These are phyloP conservation scores for Dryobotodes eremita DNA, from an alignment of 2,888 invertebrate genomes.

Conservation along the genomic window DNA sequence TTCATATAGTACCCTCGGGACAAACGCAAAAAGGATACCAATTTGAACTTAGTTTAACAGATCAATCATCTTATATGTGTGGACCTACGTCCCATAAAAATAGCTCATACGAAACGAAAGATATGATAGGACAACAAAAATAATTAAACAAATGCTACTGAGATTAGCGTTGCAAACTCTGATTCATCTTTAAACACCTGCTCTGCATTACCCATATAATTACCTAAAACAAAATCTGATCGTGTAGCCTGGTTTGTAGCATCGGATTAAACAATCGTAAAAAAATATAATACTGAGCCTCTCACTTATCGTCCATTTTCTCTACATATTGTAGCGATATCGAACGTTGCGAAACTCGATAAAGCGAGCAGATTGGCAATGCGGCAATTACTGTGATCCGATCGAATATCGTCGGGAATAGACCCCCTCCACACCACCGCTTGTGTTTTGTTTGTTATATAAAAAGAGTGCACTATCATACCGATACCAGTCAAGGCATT, in stretches of 20 bases:
- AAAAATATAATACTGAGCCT: constrained; percentile 77
- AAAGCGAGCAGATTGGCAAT: constrained; percentile 88
- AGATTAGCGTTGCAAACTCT: not conserved
- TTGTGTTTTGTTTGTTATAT: constrained; percentile 90
- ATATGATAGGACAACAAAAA: no score
- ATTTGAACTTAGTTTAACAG: not conserved
- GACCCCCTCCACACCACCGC: constrained; percentile 82
- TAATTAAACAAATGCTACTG: not conserved
- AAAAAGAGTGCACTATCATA: constrained; percentile 87
- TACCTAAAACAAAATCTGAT: constrained; percentile 36
- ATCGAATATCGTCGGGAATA: constrained; percentile 88
- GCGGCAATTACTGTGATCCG: constrained; percentile 88
- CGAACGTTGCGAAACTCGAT: constrained; percentile 85
- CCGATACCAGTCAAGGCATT: constrained; percentile 87
- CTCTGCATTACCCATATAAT: constrained; percentile 27
- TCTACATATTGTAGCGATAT: constrained; percentile 83
- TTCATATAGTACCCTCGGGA: no score
- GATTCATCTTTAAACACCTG: constrained; percentile 5
- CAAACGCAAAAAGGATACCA: not conserved
- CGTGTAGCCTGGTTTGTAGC: constrained; percentile 10
- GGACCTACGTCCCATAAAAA: not conserved
- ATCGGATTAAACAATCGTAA: constrained; percentile 62
- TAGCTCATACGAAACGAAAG: not conserved
- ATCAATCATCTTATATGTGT: not conserved
- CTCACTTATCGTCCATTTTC: constrained; percentile 83